phyloP scores from a whole-genome alignment of 2,113 vertebrate species.

The Lepus europaeus region DNA sequence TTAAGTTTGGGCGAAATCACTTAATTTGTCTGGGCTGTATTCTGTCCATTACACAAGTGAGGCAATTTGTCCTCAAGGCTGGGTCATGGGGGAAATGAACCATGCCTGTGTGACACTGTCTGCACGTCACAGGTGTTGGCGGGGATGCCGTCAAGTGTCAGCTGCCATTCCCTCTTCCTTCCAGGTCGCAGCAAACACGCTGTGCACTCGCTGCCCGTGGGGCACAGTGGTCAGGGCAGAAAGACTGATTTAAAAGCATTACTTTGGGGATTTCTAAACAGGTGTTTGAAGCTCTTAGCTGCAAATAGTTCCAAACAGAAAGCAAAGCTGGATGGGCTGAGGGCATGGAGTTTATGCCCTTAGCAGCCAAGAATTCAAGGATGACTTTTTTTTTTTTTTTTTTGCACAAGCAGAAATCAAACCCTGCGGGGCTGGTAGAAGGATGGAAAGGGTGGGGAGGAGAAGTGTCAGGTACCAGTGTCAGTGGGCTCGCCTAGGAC shows the following conservation, averaged over 20 bases:
- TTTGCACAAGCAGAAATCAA: background rate
- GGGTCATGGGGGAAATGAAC: background rate
- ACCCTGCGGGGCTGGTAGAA: background rate
- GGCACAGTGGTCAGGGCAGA: background rate
- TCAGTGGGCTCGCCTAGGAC: background rate
- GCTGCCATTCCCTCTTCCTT: background rate
- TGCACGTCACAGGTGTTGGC: background rate
- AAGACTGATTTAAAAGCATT: background rate
- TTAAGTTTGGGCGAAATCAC: slow-evolving; percentile 42
- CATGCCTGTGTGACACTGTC: background rate
- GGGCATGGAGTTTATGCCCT: background rate
- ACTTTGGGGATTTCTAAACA: background rate
- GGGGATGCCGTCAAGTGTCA: background rate
- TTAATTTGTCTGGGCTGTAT: slow-evolving; percentile 18
- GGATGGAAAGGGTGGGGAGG: background rate
- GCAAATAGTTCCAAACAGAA: background rate
- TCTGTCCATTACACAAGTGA: slow-evolving; percentile 39
- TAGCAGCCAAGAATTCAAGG: background rate
- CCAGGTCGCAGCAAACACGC: background rate
- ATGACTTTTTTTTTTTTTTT: background rate
- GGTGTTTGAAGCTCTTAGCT: background rate
- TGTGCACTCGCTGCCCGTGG: background rate
- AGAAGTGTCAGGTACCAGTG: background rate
- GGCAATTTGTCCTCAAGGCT: background rate
- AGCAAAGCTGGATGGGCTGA: background rate